These are phyloP conservation scores for Paraplagusia blochii DNA, from an alignment of 2,113 vertebrate species.

Conservation along the genomic window DNA sequence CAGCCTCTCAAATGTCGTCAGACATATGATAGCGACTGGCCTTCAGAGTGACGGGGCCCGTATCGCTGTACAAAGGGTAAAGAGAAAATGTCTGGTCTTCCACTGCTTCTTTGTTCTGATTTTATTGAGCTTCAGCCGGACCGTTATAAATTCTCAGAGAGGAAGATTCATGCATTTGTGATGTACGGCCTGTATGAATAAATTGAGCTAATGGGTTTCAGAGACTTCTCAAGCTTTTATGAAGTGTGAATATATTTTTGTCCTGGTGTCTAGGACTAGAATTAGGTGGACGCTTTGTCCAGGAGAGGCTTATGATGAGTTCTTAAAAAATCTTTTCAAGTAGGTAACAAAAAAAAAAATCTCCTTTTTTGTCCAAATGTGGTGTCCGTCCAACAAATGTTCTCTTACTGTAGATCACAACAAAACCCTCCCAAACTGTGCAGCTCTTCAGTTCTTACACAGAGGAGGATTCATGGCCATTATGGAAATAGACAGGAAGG, in stretches of 20 bases:
- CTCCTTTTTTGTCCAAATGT: conserved; percentile 29
- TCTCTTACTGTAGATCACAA: conserved; percentile 42
- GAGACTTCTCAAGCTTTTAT: conserved; percentile 10
- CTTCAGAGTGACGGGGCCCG: neutral
- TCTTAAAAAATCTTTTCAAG: conserved; percentile 35
- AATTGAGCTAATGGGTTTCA: conserved; percentile 17
- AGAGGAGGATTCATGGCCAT: conserved; percentile 40
- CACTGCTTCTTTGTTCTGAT: conserved; percentile 11
- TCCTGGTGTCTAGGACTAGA: conserved; percentile 19
- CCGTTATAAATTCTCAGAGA: conserved; percentile 1
- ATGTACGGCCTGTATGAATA: conserved; percentile 4
- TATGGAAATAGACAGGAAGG: conserved; percentile 35
- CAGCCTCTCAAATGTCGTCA: conserved; percentile 12
- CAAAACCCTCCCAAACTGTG: conserved; percentile 44
- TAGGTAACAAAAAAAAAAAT: conserved; percentile 14
- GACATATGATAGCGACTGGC: conserved; percentile 9
- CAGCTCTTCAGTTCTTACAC: conserved; percentile 30
- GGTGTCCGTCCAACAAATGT: conserved; percentile 41
- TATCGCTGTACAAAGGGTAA: neutral
- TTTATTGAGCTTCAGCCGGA: neutral
- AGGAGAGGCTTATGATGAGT: conserved; percentile 35
- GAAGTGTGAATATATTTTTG: conserved; percentile 17
- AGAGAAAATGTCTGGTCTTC: neutral
- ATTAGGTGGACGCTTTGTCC: conserved; percentile 18
- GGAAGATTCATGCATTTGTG: conserved; percentile 12